These are phyloP conservation scores for Drosophila cognata DNA, from an alignment of 2,888 invertebrate genomes.

Conservation along the genomic window DNA sequence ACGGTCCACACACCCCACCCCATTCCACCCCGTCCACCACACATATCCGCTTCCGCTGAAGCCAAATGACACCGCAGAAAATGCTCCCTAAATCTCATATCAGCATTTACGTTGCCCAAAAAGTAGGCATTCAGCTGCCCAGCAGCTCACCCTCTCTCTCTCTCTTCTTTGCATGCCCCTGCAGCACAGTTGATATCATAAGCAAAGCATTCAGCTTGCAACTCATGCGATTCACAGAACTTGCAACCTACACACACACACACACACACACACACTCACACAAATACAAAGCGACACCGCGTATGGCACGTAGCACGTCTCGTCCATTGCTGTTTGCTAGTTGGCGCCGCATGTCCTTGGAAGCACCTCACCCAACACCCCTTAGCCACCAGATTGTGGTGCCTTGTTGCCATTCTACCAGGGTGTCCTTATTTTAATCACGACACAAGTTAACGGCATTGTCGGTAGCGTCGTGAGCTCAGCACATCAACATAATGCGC, in stretches of 20 bases:
- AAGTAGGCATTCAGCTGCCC: conserved; percentile 52
- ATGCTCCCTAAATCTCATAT: conserved; percentile 75
- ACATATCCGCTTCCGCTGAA: conserved; percentile 66
- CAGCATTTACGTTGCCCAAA: conserved; percentile 75
- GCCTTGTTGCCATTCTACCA: conserved; percentile 16
- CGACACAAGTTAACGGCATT: conserved; percentile 79
- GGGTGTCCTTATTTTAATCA: conserved; percentile 80
- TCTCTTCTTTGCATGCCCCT: neutral
- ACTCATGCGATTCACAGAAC: conserved; percentile 69
- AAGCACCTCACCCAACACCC: neutral
- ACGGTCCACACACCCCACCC: neutral
- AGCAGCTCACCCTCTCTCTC: neutral
- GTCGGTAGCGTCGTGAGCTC: conserved; percentile 72
- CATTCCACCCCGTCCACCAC: conserved; percentile 1
- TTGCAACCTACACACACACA: conserved; percentile 36
- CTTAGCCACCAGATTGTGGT: conserved; percentile 22
- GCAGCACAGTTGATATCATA: conserved; percentile 52
- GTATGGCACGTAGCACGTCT: conserved; percentile 59
- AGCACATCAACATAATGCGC: conserved; percentile 57
- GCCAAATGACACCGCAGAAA: conserved; percentile 76
- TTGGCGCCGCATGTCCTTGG: conserved; percentile 22
- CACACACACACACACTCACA: conserved; percentile 28
- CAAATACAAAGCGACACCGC: conserved; percentile 33
- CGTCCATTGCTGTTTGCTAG: conserved; percentile 38
- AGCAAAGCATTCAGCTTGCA: conserved; percentile 74